A percentile compares a stretch with the other conserved stretches of the same genome.
phyloP scores from a whole-genome alignment of 2,797 vertebrate species.

The Channa striata region DNA sequence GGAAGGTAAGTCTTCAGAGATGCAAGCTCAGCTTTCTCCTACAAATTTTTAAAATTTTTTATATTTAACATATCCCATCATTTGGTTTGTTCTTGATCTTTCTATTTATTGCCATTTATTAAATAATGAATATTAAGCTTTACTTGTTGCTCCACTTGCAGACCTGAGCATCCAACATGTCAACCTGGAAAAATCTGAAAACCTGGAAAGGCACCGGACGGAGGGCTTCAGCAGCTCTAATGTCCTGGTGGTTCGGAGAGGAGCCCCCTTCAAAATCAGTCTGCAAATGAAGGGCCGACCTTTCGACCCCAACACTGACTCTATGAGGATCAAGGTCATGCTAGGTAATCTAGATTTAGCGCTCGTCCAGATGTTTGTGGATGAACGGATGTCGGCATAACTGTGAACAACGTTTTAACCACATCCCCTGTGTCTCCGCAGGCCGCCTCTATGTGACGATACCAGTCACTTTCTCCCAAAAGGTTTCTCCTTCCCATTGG shows the following conservation, averaged over 20 bases:
- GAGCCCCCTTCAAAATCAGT: conserved; percentile 73
- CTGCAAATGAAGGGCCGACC: conserved; percentile 61
- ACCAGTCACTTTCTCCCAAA: conserved; percentile 62
- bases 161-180: conserved; percentile 69
- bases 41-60: background rate
- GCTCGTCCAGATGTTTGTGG: background rate
- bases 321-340: conserved; percentile 65
- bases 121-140: background rate
- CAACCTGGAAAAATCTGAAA: conserved; percentile 69
- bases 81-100: background rate
- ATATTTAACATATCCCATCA: background rate
- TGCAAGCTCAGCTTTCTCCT: background rate
- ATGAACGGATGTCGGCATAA: background rate
- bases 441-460: conserved; percentile 63
- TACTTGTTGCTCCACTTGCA: conserved; percentile 29
- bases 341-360: conserved; percentile 66
- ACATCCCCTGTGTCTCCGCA: conserved; percentile 32
- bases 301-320: conserved; percentile 67
- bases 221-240: conserved; percentile 67
- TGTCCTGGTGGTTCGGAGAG: conserved; percentile 82
- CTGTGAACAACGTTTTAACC: background rate
- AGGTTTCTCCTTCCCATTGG: conserved; percentile 56
- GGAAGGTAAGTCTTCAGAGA: conserved; percentile 72
- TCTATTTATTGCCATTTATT: background rate
- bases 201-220: conserved; percentile 75